phyloP scores from a whole-genome alignment of 1,140 invertebrate genomes.

The Telenomus remus region DNA sequence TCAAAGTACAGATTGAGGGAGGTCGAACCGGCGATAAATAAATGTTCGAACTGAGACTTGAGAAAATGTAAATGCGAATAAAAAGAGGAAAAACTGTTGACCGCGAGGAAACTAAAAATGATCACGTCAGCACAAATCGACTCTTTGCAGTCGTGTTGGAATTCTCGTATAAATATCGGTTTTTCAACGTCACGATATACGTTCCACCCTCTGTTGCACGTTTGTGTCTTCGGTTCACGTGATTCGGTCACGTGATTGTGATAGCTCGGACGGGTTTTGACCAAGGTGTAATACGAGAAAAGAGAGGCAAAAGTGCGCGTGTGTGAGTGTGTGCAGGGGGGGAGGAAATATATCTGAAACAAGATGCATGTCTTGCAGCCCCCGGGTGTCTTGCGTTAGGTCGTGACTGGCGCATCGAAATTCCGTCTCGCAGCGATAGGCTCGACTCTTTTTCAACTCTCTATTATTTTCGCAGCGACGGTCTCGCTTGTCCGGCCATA shows the following conservation, averaged over 20 bases:
- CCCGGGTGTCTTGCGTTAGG: constrained; percentile 20
- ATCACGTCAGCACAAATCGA: not conserved
- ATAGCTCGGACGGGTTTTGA: constrained; percentile 13
- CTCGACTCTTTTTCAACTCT: constrained; percentile 10
- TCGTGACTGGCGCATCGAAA: constrained; percentile 52
- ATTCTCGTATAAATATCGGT: constrained; percentile 36
- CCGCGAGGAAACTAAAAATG: too few relatives aligned
- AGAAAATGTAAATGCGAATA: too few relatives aligned
- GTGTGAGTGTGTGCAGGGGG: too few relatives aligned
- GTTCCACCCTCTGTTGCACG: constrained; percentile 10
- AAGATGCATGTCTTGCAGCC: constrained; percentile 36
- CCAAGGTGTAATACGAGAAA: constrained; percentile 14
- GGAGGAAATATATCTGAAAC: constrained; percentile 27
- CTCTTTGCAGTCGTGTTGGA: constrained; percentile 17
- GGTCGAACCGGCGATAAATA: too few relatives aligned
- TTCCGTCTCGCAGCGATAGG: constrained; percentile 23
- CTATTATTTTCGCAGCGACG: constrained; percentile 40
- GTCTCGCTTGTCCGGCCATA: constrained; percentile 4
- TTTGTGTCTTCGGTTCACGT: constrained; percentile 1
- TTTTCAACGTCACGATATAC: constrained; percentile 14
- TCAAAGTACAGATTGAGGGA: too few relatives aligned
- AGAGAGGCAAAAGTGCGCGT: constrained; percentile 12
- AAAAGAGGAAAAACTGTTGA: too few relatives aligned
- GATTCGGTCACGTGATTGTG: constrained; percentile 23
- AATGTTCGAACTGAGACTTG: too few relatives aligned